phyloP scores from a whole-genome alignment of 2,113 vertebrate genomes.

The Myodes glareolus region DNA sequence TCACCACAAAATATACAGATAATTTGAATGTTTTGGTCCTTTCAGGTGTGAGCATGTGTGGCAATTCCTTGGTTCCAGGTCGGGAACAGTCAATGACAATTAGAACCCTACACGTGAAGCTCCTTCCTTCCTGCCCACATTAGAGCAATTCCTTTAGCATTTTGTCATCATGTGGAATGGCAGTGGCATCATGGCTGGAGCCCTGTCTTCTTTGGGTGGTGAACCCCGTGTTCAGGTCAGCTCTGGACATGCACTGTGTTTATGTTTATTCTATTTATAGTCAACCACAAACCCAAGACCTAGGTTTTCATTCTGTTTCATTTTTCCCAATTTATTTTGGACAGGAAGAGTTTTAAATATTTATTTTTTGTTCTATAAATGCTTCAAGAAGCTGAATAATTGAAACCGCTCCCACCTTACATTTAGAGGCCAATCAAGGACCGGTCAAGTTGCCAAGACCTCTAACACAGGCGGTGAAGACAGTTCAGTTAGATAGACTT shows the following conservation, averaged over 20 bases:
- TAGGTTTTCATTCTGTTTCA: not conserved
- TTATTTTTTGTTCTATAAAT: conserved; percentile 13
- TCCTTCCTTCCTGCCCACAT: not conserved
- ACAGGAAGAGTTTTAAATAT: not conserved
- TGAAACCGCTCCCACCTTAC: not conserved
- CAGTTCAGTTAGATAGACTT: not conserved
- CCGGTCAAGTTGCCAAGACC: not conserved
- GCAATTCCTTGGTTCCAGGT: too few relatives aligned
- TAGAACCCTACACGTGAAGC: not conserved
- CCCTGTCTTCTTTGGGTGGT: not conserved
- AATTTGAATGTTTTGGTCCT: not conserved
- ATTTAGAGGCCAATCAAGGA: not conserved
- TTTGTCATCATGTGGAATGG: accelerated
- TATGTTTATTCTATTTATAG: not conserved
- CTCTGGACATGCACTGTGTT: not conserved
- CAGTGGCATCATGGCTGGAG: not conserved
- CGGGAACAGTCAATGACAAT: not conserved
- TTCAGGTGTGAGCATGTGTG: not conserved
- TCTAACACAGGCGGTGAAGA: not conserved
- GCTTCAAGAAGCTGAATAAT: not conserved
- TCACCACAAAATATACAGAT: not conserved
- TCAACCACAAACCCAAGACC: not conserved
- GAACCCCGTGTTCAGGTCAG: not conserved
- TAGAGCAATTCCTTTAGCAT: not conserved
- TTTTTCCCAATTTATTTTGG: not conserved